Conservation (phyloP, 2,797 vertebrate genomes). For the Ataeniobius toweri region DNA sequence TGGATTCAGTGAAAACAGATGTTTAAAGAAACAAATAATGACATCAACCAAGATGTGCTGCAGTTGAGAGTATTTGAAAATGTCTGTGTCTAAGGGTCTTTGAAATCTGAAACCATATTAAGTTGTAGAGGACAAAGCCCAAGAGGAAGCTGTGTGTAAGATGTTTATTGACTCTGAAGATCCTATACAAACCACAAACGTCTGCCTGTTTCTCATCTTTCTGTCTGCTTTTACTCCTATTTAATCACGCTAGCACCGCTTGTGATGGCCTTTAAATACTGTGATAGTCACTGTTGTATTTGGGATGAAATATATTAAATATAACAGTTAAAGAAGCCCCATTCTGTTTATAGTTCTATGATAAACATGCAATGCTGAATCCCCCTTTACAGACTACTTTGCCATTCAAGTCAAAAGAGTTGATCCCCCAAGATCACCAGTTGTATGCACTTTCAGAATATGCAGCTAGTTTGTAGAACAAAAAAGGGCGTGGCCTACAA, state of each 20-base stretch:
- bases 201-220: neutral
- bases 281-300: neutral
- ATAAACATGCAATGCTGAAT: neutral
- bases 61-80: conserved; percentile 37
- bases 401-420: neutral
- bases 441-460: neutral
- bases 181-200: conserved; percentile 2
- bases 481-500: neutral
- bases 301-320: neutral
- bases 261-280: neutral
- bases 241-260: neutral
- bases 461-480: neutral
- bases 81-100: conserved; percentile 29
- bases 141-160: neutral
- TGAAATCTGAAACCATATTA: conserved; percentile 27
- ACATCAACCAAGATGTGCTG: conserved; percentile 59
- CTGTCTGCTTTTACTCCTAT: neutral
- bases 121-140: neutral
- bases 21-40: conserved; percentile 65
- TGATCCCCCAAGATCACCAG: neutral
- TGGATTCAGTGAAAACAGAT: conserved; percentile 70
- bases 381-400: neutral
- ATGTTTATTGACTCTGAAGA: conserved; percentile 16
- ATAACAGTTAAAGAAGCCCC: neutral
- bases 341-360: too few species aligned